Conservation (phyloP, 1,140 invertebrate species). For the Caenorhabditis latens region DNA sequence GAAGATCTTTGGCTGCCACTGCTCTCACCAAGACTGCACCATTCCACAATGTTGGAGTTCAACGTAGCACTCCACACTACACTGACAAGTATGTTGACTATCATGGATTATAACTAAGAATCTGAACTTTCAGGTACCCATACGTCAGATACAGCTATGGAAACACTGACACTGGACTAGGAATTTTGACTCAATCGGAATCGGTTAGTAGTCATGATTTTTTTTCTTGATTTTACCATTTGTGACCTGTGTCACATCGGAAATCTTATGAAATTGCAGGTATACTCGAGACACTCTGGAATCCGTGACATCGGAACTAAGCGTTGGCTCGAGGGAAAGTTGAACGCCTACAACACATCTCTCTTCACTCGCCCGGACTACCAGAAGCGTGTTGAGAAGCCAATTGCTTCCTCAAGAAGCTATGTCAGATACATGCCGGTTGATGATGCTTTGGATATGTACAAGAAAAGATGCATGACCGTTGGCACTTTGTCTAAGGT, state of each 20-base stretch:
- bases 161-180: conserved; percentile 68
- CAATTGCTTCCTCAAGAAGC: conserved; percentile 65
- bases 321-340: conserved; percentile 68
- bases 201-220: conserved; percentile 34
- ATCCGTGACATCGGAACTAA: conserved; percentile 67
- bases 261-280: conserved; percentile 35
- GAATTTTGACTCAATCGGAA: conserved; percentile 64
- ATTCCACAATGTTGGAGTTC: conserved; percentile 67
- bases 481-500: conserved; percentile 68
- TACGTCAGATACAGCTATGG: conserved; percentile 68
- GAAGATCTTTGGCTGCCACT: conserved; percentile 63
- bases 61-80: conserved; percentile 68
- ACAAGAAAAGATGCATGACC: conserved; percentile 70
- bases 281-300: conserved; percentile 57
- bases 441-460: conserved; percentile 69
- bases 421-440: conserved; percentile 70
- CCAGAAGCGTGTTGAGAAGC: conserved; percentile 63
- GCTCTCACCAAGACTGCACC: conserved; percentile 65
- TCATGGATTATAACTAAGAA: neutral
- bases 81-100: conserved; percentile 57
- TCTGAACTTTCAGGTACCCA: conserved; percentile 58
- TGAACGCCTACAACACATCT: conserved; percentile 67
- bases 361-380: conserved; percentile 66
- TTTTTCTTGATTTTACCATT: neutral
- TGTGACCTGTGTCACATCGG: neutral